phyloP scores from a whole-genome alignment of 2,888 invertebrate species.

The Oxystoma pomonae region DNA sequence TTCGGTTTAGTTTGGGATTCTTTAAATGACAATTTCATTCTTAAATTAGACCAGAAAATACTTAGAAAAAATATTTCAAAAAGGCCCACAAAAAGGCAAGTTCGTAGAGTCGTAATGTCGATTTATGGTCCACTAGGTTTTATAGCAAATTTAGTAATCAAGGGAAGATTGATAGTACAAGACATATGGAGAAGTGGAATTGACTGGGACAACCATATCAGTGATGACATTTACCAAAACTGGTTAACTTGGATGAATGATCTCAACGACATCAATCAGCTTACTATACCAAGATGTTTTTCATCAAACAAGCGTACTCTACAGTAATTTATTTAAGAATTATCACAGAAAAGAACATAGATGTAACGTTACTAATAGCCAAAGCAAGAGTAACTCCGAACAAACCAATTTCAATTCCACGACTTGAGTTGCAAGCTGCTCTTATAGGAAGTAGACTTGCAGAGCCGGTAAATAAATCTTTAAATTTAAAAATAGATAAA shows the following conservation, averaged over 20 bases:
- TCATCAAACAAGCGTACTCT: conserved; percentile 16
- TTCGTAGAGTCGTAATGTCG: conserved; percentile 29
- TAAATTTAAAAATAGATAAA: conserved; percentile 17
- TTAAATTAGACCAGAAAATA: conserved; percentile 18
- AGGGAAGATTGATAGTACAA: conserved; percentile 30
- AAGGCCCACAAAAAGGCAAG: conserved; percentile 25
- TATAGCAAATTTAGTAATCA: conserved; percentile 25
- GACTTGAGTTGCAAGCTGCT: conserved; percentile 1
- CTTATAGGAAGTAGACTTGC: not conserved
- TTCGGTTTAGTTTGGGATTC: conserved; percentile 24
- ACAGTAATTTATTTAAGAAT: conserved; percentile 12
- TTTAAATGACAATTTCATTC: conserved; percentile 22
- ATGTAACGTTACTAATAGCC: conserved; percentile 4
- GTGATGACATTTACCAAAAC: conserved; percentile 10
- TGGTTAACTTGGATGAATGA: conserved; percentile 29
- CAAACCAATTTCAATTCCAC: conserved; percentile 15
- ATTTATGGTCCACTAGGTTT: conserved; percentile 36
- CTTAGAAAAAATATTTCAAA: not conserved
- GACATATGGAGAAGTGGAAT: conserved; percentile 29
- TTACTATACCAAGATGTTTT: conserved; percentile 19
- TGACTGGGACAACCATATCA: conserved; percentile 24
- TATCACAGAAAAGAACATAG: not conserved
- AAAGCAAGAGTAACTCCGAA: conserved; percentile 10
- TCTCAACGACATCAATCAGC: conserved; percentile 9
- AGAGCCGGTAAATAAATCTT: conserved; percentile 22